These are phyloP conservation scores for Mythimna pallens DNA, from an alignment of 2,888 invertebrate species.

Conservation along the genomic window DNA sequence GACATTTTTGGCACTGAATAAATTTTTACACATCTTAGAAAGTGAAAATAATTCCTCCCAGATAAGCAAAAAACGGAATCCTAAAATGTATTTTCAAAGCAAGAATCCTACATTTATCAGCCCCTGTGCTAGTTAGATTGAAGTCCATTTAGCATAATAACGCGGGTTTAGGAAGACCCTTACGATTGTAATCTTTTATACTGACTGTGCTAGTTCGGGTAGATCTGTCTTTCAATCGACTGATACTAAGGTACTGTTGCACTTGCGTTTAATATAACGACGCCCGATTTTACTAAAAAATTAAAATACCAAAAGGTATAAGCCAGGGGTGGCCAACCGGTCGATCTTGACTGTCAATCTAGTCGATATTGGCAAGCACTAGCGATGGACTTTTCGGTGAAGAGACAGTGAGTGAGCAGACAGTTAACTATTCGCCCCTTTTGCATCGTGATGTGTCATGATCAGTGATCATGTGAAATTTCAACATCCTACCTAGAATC, in stretches of 20 bases:
- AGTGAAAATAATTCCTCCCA: constrained; percentile 7
- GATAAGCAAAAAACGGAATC: constrained; percentile 38
- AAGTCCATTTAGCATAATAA: constrained; percentile 65
- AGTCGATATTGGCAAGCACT: no score
- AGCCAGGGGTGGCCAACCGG: no score
- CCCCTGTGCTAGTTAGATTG: constrained; percentile 49
- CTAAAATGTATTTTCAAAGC: background rate
- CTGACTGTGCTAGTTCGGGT: constrained; percentile 59
- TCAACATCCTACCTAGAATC: no score
- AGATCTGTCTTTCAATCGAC: constrained; percentile 63
- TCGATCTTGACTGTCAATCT: no score
- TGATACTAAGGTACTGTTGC: constrained; percentile 45
- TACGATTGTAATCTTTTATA: constrained; percentile 54
- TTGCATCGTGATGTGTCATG: no score
- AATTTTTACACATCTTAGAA: background rate
- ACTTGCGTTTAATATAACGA: constrained; percentile 45
- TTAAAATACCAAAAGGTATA: no score
- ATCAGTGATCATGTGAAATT: no score
- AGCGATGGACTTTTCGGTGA: no score
- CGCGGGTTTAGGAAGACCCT: constrained; percentile 27
- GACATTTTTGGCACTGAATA: background rate
- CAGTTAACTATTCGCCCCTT: no score
- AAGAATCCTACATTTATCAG: constrained; percentile 38
- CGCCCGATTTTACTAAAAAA: background rate
- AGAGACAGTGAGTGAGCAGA: no score